Percentiles rank a stretch among this genome's conserved stretches.
Conservation (phyloP, 2,797 vertebrate species). For the Semotilus atromaculatus region DNA sequence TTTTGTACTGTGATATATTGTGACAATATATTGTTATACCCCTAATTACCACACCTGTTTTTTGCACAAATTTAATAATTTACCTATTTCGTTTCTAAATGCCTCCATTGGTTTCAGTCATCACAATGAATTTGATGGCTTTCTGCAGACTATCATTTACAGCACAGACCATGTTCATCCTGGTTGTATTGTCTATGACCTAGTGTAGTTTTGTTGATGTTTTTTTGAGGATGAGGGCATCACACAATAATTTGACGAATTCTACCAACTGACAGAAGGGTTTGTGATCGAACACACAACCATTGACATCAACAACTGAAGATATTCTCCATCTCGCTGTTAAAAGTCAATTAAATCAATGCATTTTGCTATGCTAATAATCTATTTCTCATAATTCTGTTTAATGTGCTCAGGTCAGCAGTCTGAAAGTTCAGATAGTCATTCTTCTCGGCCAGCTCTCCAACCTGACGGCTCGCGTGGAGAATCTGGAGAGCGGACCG, state of each 20-base stretch:
- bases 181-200: background rate
- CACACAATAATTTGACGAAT: background rate
- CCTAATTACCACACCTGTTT: background rate
- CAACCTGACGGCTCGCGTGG: slow-evolving; percentile 77
- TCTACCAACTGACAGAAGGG: background rate
- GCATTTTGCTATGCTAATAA: background rate
- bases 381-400: background rate
- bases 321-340: background rate
- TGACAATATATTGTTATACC: too few species aligned
- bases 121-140: background rate
- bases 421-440: slow-evolving; percentile 74
- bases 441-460: slow-evolving; percentile 78
- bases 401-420: slow-evolving; percentile 72
- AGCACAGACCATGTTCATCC: background rate
- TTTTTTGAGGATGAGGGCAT: background rate
- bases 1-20: too few species aligned
- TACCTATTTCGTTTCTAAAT: background rate
- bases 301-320: background rate
- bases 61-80: background rate
- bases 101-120: background rate
- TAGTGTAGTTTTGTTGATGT: background rate
- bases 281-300: background rate
- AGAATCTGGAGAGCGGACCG: slow-evolving; percentile 72
- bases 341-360: background rate
- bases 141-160: background rate